Evolutionary conservation across 1,140 invertebrate genomes (phyloP).

Genomic region (Leptinotarsa lineolata): DNA sequence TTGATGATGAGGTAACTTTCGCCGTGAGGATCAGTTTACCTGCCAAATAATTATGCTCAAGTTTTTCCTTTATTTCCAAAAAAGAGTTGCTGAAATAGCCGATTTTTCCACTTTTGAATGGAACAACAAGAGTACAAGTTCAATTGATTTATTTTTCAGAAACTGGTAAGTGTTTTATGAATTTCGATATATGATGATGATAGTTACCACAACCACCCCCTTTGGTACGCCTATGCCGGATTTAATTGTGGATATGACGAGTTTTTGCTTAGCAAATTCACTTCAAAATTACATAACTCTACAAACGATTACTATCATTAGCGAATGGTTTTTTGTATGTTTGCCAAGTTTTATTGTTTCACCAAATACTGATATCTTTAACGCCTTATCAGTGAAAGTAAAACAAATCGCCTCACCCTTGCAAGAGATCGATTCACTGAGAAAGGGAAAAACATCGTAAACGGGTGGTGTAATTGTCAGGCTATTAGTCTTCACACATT

Average conservation of each 20-base stretch:
- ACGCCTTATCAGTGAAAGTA: neutral
- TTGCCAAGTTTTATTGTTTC: neutral
- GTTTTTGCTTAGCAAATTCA: neutral
- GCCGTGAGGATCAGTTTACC: too few species aligned
- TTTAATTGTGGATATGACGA: neutral
- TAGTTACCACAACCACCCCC: too few species aligned
- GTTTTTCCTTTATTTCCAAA: too few species aligned
- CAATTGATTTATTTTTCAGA: too few species aligned
- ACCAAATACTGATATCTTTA: neutral
- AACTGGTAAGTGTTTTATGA: too few species aligned
- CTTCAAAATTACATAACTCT: neutral
- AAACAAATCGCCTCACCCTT: neutral
- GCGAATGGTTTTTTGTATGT: neutral
- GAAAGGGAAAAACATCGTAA: neutral
- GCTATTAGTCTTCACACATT: conserved; percentile 1
- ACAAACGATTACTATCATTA: conserved; percentile 3
- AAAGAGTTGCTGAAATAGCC: too few species aligned
- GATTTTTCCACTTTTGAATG: too few species aligned
- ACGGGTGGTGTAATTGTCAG: neutral
- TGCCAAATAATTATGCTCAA: too few species aligned
- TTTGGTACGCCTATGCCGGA: neutral
- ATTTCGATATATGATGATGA: too few species aligned
- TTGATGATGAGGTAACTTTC: too few species aligned
- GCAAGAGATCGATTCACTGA: neutral
- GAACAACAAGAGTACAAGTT: too few species aligned